A percentile compares a stretch with the other conserved stretches of the same genome.
Evolutionary conservation across 2,888 invertebrate genomes (phyloP).

Genomic region (Amaurobius ferox): DNA sequence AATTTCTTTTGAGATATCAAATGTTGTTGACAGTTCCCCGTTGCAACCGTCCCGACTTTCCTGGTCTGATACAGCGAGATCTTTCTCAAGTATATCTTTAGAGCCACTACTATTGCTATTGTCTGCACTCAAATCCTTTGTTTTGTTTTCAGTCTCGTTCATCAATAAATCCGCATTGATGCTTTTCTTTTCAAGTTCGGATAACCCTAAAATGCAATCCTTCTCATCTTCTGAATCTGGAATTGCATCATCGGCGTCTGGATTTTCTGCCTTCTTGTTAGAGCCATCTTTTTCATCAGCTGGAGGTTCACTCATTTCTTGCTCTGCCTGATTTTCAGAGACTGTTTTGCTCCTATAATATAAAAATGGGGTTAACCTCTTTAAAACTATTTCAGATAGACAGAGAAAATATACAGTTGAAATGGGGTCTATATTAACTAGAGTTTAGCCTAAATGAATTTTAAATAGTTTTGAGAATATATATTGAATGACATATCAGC

Average conservation of each 20-base stretch:
- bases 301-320: too few species aligned
- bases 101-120: conserved; percentile 6
- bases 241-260: background rate
- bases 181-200: background rate
- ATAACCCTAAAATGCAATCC: background rate
- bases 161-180: background rate
- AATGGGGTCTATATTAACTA: too few species aligned
- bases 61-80: conserved; percentile 40
- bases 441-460: too few species aligned
- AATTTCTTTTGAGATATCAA: conserved; percentile 52
- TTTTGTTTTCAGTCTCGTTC: background rate
- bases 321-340: too few species aligned
- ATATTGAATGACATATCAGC: too few species aligned
- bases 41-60: conserved; percentile 59
- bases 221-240: background rate
- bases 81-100: conserved; percentile 39
- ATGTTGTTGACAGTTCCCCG: conserved; percentile 32
- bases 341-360: too few species aligned
- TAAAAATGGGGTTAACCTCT: too few species aligned
- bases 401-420: too few species aligned
- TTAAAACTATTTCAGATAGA: too few species aligned
- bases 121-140: conserved; percentile 15
- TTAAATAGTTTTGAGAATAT: too few species aligned
- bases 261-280: background rate
- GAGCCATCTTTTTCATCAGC: background rate